Evolutionary conservation across 30 jellyfish, hydroid and myxozoan genomes (phyloP).

Genomic region (Sanderia malayensis): DNA sequence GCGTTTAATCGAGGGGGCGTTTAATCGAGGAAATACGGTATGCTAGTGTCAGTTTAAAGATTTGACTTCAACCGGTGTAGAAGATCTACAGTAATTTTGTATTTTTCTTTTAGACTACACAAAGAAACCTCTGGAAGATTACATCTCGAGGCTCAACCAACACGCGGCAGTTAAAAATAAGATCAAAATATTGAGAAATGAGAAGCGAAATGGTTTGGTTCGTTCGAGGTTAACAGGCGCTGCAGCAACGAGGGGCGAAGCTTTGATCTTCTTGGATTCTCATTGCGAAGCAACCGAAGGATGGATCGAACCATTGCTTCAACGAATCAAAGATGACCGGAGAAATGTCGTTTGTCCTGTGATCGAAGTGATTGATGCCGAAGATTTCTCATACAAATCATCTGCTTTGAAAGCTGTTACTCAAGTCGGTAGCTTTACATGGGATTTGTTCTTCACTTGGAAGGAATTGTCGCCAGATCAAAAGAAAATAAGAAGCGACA

Average conservation of each 20-base stretch:
- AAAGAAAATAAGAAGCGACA: constrained; percentile 53
- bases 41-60: too few relatives aligned
- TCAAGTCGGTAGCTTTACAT: constrained; percentile 89
- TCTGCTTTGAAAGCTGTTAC: constrained; percentile 64
- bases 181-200: constrained; percentile 50
- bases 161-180: constrained; percentile 44
- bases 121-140: constrained; percentile 49
- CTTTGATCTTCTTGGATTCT: constrained; percentile 82
- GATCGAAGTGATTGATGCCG: constrained; percentile 74
- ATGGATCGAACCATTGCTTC: constrained; percentile 86
- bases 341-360: constrained; percentile 92
- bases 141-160: constrained; percentile 36
- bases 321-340: constrained; percentile 60
- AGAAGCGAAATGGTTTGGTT: constrained; percentile 71
- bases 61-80: too few relatives aligned
- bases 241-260: constrained; percentile 66
- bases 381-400: constrained; percentile 81
- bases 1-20: too few relatives aligned
- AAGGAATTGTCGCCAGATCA: constrained; percentile 75
- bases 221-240: constrained; percentile 95
- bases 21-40: too few relatives aligned
- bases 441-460: constrained; percentile 93
- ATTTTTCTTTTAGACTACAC: constrained; percentile 44
- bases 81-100: too few relatives aligned
- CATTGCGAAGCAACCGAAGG: constrained; percentile 92